Base-by-base conservation (phyloP, 2,888 invertebrate genomes). In the Endotricha flammealis region DNA sequence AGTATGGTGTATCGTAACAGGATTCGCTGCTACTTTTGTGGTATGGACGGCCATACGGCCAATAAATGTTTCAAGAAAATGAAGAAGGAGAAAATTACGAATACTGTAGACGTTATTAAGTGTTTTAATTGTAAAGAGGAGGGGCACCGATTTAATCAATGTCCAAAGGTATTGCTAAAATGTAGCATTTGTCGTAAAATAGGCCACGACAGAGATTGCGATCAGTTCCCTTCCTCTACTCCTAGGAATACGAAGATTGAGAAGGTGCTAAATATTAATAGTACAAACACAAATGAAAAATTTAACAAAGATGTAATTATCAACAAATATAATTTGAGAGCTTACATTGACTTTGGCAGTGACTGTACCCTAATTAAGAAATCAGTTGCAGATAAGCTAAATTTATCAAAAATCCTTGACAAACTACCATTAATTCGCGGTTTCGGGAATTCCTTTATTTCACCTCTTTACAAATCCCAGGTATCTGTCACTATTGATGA, bases 341-440 rank as follows among this genome's bases (percentile, higher is more conserved):
- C 38, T 4, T 49, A 29, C 17, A 27, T 46, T 6, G 44, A 46
- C 23, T 50, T 50, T 25, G 44, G 46, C 6, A 46, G 43, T 20
- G 41, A 49, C 4, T 41, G 46, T 12, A 41, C 35, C 14, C 27
- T 49, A 0, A 34, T 46, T 7, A 37, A 38, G 1, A 9, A 36
- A 7, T 29, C 39, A 22, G 36, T 32, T 29, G 47, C 47, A 4
- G 7, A 31, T 3, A 3, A 4, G 4, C 24, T 45, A 27, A 29
- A 28, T 8, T 27, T 43, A 4, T 8, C 20, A 20, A 31, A 39
- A 22, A n/a, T 4, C 10, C 36, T 12, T 24, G 24, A 32, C 13
- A 14, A 38, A 4, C 12, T 48, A 8, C 48, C 47, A 9, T 8
- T 37, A 5, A 28, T 49, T 3, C 41, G 30, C 28, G 47, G 48